phyloP scores from a whole-genome alignment of 2,113 vertebrate genomes.

The Telmatochromis sp. region DNA sequence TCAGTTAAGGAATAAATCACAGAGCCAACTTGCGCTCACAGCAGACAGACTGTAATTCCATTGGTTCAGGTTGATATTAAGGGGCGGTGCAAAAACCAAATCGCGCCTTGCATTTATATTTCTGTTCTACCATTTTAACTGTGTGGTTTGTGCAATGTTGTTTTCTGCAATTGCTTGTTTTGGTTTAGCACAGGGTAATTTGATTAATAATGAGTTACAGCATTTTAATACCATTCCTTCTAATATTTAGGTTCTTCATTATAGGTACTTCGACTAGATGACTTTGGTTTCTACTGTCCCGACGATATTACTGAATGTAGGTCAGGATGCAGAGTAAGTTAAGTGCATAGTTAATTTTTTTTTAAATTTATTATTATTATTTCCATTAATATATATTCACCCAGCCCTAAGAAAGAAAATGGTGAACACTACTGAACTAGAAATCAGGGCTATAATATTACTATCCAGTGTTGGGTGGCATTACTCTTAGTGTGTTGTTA shows the following conservation, averaged over 20 bases:
- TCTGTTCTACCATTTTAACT: not conserved
- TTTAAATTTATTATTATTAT: fast-evolving
- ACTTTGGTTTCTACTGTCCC: not conserved
- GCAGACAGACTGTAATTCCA: not conserved
- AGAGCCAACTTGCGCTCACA: not conserved
- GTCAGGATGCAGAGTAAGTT: not conserved
- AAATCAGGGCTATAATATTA: not conserved
- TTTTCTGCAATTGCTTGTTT: not conserved
- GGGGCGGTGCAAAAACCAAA: not conserved
- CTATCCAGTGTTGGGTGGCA: not conserved
- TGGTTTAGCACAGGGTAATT: not conserved
- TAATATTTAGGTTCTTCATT: not conserved
- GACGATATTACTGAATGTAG: not conserved
- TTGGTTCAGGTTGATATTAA: not conserved
- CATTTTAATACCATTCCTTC: not conserved
- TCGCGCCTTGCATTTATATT: fast-evolving
- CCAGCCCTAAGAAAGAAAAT: not conserved
- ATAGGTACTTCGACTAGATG: not conserved
- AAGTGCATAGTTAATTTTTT: not conserved
- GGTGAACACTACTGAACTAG: not conserved
- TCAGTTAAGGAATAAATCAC: not conserved
- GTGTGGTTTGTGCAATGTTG: not conserved
- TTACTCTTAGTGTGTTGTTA: not conserved
- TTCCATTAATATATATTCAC: not conserved
- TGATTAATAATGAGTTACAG: not conserved